Evolutionary conservation across 2,113 vertebrate species (phyloP).

Genomic region (Vicugna pacos): DNA sequence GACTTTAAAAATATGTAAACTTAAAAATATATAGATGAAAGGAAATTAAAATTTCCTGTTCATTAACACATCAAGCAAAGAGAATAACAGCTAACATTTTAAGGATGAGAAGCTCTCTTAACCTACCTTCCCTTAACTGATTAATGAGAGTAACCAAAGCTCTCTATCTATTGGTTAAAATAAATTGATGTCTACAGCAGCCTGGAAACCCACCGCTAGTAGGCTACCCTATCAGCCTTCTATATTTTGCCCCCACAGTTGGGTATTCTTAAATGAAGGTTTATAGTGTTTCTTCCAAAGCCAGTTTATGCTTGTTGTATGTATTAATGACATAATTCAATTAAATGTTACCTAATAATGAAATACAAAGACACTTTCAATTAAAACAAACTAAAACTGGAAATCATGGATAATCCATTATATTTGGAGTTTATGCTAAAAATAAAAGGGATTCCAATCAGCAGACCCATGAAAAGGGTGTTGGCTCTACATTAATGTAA

Average conservation of each 20-base stretch:
- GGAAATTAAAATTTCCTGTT: slow-evolving; percentile 7
- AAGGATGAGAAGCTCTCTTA: neutral
- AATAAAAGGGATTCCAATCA: neutral
- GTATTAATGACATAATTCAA: slow-evolving; percentile 33
- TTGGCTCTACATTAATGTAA: neutral
- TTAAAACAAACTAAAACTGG: slow-evolving; percentile 17
- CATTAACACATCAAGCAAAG: neutral
- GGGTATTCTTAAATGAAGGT: neutral
- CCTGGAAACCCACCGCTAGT: neutral
- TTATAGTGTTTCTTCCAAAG: neutral
- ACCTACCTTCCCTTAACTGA: neutral
- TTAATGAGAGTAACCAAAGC: neutral
- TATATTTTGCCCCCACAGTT: neutral
- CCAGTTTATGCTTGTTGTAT: neutral
- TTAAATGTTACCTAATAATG: neutral
- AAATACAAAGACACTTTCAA: neutral
- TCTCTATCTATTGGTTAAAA: slow-evolving; percentile 24
- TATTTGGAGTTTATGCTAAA: neutral
- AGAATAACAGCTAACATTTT: neutral
- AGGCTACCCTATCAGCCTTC: neutral
- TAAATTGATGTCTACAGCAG: neutral
- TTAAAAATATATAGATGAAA: neutral
- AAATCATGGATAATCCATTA: neutral
- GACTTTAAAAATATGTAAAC: neutral
- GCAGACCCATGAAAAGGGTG: neutral